These are phyloP conservation scores for Pocota personata DNA, from an alignment of 2,888 invertebrate species.

Conservation along the genomic window DNA sequence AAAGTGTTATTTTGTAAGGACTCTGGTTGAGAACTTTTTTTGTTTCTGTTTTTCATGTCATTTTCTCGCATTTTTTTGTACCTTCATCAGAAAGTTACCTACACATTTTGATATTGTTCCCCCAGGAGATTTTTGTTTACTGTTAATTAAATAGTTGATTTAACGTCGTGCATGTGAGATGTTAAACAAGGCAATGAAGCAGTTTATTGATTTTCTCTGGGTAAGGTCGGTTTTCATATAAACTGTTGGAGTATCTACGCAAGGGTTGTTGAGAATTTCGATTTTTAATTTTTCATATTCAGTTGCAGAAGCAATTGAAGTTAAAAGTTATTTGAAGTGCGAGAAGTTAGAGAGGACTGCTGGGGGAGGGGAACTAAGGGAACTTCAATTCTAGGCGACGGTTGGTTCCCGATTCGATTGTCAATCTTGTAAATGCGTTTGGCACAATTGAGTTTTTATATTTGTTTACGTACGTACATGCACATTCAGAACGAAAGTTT, in stretches of 20 bases:
- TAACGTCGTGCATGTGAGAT: slow-evolving; percentile 1
- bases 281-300: background rate
- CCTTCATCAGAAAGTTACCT: slow-evolving; percentile 19
- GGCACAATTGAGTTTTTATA: background rate
- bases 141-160: slow-evolving; percentile 43
- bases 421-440: background rate
- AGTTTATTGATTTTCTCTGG: background rate
- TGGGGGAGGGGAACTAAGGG: background rate
- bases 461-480: background rate
- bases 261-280: slow-evolving; percentile 4
- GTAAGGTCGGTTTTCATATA: background rate
- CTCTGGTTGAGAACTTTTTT: background rate
- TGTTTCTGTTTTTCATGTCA: slow-evolving; percentile 2
- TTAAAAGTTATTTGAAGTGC: slow-evolving; percentile 4
- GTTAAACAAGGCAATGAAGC: background rate
- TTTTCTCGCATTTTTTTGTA: background rate
- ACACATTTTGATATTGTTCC: background rate
- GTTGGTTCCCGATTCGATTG: background rate
- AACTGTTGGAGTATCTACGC: background rate
- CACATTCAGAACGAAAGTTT: background rate
- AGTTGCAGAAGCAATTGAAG: background rate
- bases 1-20: background rate
- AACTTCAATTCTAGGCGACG: background rate
- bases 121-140: slow-evolving; percentile 27
- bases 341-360: background rate